Conservation (phyloP, 2,113 vertebrate genomes). For the Xenus cinereus region DNA sequence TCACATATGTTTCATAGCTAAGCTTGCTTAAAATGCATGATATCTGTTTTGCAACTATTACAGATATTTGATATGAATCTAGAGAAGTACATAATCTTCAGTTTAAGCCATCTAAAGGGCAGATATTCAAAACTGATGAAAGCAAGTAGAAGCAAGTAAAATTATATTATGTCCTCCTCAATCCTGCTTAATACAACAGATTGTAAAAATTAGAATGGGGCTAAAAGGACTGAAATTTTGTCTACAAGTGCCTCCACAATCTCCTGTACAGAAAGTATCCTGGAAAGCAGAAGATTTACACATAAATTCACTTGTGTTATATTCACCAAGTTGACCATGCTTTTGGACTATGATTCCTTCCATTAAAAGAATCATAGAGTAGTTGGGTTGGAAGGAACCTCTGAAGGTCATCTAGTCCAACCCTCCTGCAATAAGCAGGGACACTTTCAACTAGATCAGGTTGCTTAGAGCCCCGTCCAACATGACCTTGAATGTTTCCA, state of each 20-base stretch:
- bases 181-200: not conserved
- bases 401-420: not conserved
- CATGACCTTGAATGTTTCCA: not conserved
- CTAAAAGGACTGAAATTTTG: not conserved
- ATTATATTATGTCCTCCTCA: not conserved
- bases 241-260: not conserved
- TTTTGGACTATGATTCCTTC: not conserved
- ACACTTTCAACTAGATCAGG: not conserved
- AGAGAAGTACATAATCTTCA: not conserved
- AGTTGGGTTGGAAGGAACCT: not conserved
- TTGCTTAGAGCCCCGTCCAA: not conserved
- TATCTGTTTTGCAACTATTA: not conserved
- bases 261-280: not conserved
- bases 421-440: not conserved
- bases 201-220: not conserved
- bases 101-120: not conserved
- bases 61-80: not conserved
- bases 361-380: not conserved
- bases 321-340: not conserved
- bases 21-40: not conserved
- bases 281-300: not conserved
- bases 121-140: not conserved
- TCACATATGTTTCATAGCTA: not conserved
- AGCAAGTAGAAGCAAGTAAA: not conserved
- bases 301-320: not conserved